Base-by-base conservation (phyloP, 2,888 invertebrate genomes). In the Drosophila kambysellisi region DNA sequence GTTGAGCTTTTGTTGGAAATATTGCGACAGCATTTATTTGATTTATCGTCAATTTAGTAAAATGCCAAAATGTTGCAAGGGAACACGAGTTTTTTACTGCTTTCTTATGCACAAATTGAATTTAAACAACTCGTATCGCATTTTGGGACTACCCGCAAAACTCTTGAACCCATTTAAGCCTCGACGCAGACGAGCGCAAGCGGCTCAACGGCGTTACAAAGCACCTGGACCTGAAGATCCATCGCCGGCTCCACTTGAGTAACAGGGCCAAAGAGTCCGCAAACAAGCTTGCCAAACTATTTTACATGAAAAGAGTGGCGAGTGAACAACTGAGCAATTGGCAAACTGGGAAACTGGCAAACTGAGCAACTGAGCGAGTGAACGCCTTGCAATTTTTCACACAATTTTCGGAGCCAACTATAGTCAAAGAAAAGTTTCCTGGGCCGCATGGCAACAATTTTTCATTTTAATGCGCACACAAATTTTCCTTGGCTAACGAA, bases 381-480 rank as follows among this genome's bases (percentile, higher is more conserved):
- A 48, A 25, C 76, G 68, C 54, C 68, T 66, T 71, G 80, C 76
- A 63, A 78, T 78, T 76, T 78, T 76, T 76, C 78, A 80, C 80
- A 78, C 76, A 78, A 79, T 81, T 79, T 76, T 77, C 61, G 35
- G 51, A 70, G 62, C 41, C 67, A 62, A 74, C 79, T 51, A 68
- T 48, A 76, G 65, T 66, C 56, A 70, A 70, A 70, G 68, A 56
- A 74, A 78, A 80, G 53, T 82, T 77, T 61, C 37, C 70, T 54
- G 33, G 66, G 76, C 77, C 75, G 73, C 85, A 70, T 61, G 68
- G 88, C 89, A 84, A 82, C 83, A 89, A 90, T 90, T 91, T 90
- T 88, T 90, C 89, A 91, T 91, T 87, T 87, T 91, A 91, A 90
- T 91, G 90, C 82, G 87, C 88, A 80, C 85, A 89, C 91, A 85